These are phyloP conservation scores for Parochlus steinenii DNA, from an alignment of 2,888 invertebrate species.

Conservation along the genomic window DNA sequence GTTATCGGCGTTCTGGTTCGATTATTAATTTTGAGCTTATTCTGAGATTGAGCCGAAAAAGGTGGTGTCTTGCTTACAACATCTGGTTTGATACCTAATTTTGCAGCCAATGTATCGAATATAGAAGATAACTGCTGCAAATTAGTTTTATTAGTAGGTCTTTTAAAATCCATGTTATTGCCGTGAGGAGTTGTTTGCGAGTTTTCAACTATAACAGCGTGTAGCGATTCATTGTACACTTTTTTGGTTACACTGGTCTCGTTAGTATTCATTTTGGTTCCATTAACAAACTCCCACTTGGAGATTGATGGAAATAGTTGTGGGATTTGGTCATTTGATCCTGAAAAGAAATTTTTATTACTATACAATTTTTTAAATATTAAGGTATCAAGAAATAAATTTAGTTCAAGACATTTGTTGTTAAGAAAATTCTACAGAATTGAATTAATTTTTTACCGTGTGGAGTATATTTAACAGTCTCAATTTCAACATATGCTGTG, in stretches of 20 bases:
- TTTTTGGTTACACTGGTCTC: constrained; percentile 32
- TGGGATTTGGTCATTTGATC: no score
- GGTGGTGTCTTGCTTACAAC: constrained; percentile 26
- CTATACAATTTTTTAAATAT: no score
- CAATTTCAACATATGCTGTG: constrained; percentile 19
- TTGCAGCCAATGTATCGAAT: constrained; percentile 43
- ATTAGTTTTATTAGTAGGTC: constrained; percentile 26
- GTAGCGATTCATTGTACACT: constrained; percentile 43
- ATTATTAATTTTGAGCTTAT: constrained; percentile 21
- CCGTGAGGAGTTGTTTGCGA: constrained; percentile 24
- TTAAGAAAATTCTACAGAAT: no score
- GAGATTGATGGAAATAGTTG: constrained; percentile 27
- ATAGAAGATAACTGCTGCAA: constrained; percentile 45
- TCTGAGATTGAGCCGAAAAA: constrained; percentile 21
- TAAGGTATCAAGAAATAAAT: no score
- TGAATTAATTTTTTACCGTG: constrained; percentile 12
- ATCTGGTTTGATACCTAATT: constrained; percentile 29
- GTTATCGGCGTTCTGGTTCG: constrained; percentile 1
- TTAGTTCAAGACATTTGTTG: no score
- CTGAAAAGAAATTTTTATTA: no score
- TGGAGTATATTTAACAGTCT: constrained; percentile 21
- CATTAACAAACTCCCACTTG: constrained; percentile 43
- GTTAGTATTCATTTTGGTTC: constrained; percentile 20
- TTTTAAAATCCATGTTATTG: constrained; percentile 17
- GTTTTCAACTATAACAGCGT: constrained; percentile 44